Percentiles rank a stretch among this genome's conserved stretches.
Conservation (phyloP, 2,888 invertebrate species). For the Aproaerema taeniolella region DNA sequence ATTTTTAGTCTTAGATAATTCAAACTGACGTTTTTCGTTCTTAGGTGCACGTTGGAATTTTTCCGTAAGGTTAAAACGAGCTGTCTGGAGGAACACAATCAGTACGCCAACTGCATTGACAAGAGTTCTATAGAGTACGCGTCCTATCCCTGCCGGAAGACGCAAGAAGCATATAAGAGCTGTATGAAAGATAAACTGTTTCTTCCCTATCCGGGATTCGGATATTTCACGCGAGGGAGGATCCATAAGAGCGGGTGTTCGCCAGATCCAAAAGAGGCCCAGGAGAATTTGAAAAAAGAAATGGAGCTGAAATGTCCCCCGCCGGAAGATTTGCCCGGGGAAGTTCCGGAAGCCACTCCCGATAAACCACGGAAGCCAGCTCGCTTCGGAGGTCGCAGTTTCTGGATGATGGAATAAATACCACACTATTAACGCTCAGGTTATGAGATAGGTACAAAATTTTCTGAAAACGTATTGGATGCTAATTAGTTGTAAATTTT, state of each 20-base stretch:
- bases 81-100: slow-evolving; percentile 89
- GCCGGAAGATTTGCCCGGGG: too few species aligned
- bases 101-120: slow-evolving; percentile 85
- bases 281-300: too few species aligned
- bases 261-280: too few species aligned
- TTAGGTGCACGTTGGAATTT: slow-evolving; percentile 49
- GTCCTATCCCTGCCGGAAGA: slow-evolving; percentile 89
- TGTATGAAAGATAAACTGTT: slow-evolving; percentile 88
- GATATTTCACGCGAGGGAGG: slow-evolving; percentile 87
- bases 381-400: slow-evolving; percentile 79
- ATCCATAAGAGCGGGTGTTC: slow-evolving; percentile 76
- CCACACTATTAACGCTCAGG: too few species aligned
- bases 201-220: slow-evolving; percentile 86
- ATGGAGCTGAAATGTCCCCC: too few species aligned
- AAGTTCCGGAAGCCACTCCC: too few species aligned
- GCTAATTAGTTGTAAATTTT: too few species aligned
- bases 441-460: too few species aligned
- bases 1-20: too few species aligned
- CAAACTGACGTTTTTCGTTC: too few species aligned
- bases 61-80: slow-evolving; percentile 88
- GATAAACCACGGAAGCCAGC: too few species aligned
- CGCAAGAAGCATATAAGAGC: slow-evolving; percentile 88
- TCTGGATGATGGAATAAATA: slow-evolving; percentile 66
- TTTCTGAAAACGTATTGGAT: too few species aligned
- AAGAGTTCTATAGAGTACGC: slow-evolving; percentile 82